Evolutionary conservation across 1,140 invertebrate genomes (phyloP), one percentile per base, ranked within the genome.

Genomic region (Atta texana): DNA sequence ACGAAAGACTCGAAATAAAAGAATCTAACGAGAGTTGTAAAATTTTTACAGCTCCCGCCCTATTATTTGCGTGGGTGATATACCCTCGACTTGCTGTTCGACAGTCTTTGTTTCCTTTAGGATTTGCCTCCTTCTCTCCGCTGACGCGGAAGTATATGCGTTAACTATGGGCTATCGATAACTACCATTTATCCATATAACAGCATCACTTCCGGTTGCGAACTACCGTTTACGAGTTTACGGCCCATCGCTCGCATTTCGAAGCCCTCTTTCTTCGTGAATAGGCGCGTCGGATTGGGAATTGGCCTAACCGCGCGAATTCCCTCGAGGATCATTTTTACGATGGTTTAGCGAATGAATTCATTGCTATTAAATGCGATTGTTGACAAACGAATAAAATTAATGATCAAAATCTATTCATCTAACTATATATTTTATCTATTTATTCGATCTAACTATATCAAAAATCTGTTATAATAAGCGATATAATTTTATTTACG

Each of bases 181-280:
- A 93, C 92, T 89, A 88, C 92, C 92, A 93, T 90, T 94, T 93
- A 93, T 63, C 90, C 82, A n/a, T n/a, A n/a, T n/a, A 77, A 84
- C 88, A 89, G 85, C 93, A 92, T 93, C 93, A 94, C 93, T 94
- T 94, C 94, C 93, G 93, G 92, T 94, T 93, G 87, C 90, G 88
- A 93, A 91, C 88, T 89, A 91, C 88, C 90, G 91, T 94, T 94
- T 93, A 94, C 89, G 87, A 93, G 86, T 93, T 94, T 91, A 93
- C 91, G 89, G 91, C 89, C 91, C 89, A 82, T 24, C 74, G 61
- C 39, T 80, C 72, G 44, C 82, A 31, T 71, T 57, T 34, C 74
- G 10, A 63, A 51, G 69, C 31, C 39, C 18, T 66, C 44, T 75
- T 84, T 28, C 55, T 49, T 57, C 28, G 34, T 21, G 14, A 64